Evolutionary conservation across 2,113 vertebrate genomes (phyloP).

Genomic region (Rhinogobius similis): DNA sequence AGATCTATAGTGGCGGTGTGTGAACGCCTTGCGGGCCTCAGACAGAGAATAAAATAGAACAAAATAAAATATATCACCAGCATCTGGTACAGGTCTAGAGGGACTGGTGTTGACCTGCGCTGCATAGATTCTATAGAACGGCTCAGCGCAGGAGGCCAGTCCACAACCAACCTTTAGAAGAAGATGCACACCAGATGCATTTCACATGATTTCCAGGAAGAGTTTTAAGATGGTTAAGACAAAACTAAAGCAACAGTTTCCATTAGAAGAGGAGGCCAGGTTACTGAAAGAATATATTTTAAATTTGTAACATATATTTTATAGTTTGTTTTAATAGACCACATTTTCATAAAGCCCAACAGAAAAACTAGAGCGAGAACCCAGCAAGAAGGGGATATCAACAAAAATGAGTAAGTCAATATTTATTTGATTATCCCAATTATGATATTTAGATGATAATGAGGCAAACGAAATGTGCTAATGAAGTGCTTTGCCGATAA

Average conservation of each 20-base stretch:
- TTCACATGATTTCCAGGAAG: not conserved
- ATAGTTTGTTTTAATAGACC: not conserved
- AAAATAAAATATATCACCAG: slow-evolving; percentile 11
- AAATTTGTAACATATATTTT: not conserved
- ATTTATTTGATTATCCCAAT: not conserved
- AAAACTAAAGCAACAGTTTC: not conserved
- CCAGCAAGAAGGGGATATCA: no score
- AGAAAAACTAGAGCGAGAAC: no score
- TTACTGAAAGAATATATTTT: not conserved
- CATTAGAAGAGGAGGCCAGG: not conserved
- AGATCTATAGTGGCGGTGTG: slow-evolving; percentile 1
- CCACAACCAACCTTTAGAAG: not conserved
- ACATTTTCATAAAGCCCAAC: no score
- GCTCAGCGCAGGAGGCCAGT: not conserved
- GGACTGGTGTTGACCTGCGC: slow-evolving; percentile 8
- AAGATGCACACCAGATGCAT: not conserved
- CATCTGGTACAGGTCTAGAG: slow-evolving; percentile 2
- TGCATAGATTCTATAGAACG: not conserved
- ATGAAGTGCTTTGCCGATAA: no score
- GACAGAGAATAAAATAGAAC: slow-evolving; percentile 4
- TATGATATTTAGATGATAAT: not conserved
- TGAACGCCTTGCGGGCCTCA: not conserved
- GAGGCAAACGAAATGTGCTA: not conserved
- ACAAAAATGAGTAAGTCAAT: not conserved
- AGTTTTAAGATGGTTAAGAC: not conserved